phyloP scores from a whole-genome alignment of 2,113 vertebrate species.

The Apus apus region DNA sequence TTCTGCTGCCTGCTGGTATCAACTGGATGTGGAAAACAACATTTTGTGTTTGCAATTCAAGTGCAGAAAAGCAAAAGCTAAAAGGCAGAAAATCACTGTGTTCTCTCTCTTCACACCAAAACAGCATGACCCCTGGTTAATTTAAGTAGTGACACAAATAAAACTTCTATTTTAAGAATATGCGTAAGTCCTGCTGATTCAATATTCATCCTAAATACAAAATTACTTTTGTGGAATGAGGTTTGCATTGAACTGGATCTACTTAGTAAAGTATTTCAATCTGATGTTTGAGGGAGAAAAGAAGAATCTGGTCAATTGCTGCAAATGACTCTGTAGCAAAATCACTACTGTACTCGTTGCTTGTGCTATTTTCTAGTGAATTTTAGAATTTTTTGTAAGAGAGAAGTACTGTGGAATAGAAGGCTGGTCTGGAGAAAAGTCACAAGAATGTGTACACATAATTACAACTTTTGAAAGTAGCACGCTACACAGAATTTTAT shows the following conservation, averaged over 20 bases:
- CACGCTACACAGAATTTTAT: background rate
- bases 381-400: background rate
- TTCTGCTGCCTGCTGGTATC: background rate
- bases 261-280: background rate
- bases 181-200: slow-evolving; percentile 9
- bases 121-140: background rate
- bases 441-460: background rate
- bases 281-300: background rate
- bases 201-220: background rate
- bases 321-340: background rate
- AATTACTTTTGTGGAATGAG: background rate
- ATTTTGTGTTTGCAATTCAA: background rate
- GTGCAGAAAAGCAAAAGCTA: background rate
- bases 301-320: background rate
- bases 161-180: slow-evolving; percentile 18
- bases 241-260: background rate
- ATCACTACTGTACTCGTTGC: background rate
- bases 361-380: background rate
- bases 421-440: background rate
- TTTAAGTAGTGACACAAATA: slow-evolving; percentile 4
- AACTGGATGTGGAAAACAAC: background rate
- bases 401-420: background rate
- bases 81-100: background rate
- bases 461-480: background rate
- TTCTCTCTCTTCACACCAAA: background rate